Conservation (phyloP, 1,140 invertebrate genomes). For the Sitophilus oryzae region DNA sequence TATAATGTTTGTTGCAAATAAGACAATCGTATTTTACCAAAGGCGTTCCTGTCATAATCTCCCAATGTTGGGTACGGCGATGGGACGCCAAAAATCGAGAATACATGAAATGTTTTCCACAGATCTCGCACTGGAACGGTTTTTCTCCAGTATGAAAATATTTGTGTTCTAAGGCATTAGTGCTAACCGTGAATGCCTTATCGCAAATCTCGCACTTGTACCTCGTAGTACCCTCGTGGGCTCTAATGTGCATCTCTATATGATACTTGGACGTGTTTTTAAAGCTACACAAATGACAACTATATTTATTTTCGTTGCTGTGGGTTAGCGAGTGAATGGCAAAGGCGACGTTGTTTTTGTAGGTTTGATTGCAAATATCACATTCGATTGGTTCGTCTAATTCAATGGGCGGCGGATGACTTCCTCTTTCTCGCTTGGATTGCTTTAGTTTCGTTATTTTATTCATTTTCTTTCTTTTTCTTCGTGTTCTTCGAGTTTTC, state of each 20-base stretch:
- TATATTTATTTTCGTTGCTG: slow-evolving; percentile 37
- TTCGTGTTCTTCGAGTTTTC: slow-evolving; percentile 10
- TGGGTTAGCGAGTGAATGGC: slow-evolving; percentile 38
- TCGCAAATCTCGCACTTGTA: slow-evolving; percentile 49
- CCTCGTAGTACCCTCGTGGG: slow-evolving; percentile 44
- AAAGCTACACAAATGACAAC: slow-evolving; percentile 45
- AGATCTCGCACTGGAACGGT: slow-evolving; percentile 57
- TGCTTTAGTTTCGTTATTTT: slow-evolving; percentile 8
- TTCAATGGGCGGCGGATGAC: slow-evolving; percentile 51
- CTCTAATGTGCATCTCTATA: slow-evolving; percentile 40
- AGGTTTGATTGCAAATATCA: slow-evolving; percentile 35
- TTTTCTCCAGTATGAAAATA: slow-evolving; percentile 53
- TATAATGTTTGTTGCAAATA: slow-evolving; percentile 39
- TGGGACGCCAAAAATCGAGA: slow-evolving; percentile 40
- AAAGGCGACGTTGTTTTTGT: slow-evolving; percentile 33
- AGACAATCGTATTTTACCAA: slow-evolving; percentile 39
- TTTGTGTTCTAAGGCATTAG: slow-evolving; percentile 44
- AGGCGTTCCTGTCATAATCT: slow-evolving; percentile 39
- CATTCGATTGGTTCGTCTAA: slow-evolving; percentile 33
- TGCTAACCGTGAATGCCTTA: slow-evolving; percentile 47
- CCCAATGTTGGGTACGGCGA: slow-evolving; percentile 39
- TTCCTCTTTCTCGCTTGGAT: slow-evolving; percentile 27
- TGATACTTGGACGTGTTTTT: slow-evolving; percentile 44
- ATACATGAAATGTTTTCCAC: slow-evolving; percentile 49
- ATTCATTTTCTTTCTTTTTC: slow-evolving; percentile 13